Evolutionary conservation across 2,113 vertebrate genomes (phyloP).

Genomic region (Chaetops frenatus): DNA sequence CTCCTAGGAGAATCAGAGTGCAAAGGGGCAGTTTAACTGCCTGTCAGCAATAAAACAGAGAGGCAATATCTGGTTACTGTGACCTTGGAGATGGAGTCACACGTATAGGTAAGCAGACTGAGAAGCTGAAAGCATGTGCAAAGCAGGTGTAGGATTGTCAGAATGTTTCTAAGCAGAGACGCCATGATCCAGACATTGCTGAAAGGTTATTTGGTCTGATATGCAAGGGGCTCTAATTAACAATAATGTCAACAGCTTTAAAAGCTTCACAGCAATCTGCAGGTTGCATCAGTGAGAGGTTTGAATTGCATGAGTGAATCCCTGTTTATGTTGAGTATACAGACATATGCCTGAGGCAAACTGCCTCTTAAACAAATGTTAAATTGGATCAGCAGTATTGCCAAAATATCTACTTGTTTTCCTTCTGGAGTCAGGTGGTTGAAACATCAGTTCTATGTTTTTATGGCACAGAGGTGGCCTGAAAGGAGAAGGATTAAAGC

Average conservation of each 20-base stretch:
- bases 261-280: neutral
- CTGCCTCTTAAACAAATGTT: neutral
- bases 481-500: neutral
- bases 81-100: neutral
- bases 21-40: neutral
- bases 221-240: neutral
- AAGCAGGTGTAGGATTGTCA: slow-evolving; percentile 1
- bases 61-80: slow-evolving; percentile 6
- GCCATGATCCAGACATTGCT: neutral
- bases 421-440: neutral
- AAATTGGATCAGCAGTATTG: neutral
- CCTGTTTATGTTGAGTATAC: neutral
- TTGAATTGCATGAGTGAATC: neutral
- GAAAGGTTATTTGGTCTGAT: slow-evolving; percentile 17
- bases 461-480: neutral
- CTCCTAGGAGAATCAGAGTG: neutral
- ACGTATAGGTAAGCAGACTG: neutral
- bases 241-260: slow-evolving; percentile 1
- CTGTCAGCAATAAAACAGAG: slow-evolving; percentile 7
- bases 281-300: neutral
- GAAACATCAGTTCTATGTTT: neutral
- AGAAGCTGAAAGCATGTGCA: neutral
- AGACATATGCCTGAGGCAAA: neutral
- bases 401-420: neutral
- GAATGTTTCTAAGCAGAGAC: neutral